These are phyloP conservation scores for Trialeurodes vaporariorum DNA, from an alignment of 1,140 invertebrate species.

Conservation along the genomic window DNA sequence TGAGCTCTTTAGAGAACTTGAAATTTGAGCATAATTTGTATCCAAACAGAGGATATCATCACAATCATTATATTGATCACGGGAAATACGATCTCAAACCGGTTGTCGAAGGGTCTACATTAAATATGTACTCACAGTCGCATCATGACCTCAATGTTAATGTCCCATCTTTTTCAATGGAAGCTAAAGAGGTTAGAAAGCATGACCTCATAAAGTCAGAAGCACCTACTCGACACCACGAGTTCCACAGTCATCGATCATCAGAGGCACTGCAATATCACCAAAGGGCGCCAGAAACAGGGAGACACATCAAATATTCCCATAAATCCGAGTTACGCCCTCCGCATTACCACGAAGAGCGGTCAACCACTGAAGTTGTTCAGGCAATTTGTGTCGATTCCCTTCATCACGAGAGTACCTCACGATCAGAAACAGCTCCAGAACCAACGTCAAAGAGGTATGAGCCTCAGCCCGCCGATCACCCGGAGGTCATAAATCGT, in stretches of 20 bases:
- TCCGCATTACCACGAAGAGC: not conserved
- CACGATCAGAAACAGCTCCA: constrained; percentile 30
- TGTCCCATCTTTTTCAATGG: not conserved
- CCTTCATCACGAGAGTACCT: constrained; percentile 25
- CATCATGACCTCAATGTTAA: not conserved
- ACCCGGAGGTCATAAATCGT: constrained; percentile 31
- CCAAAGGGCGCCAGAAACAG: not conserved
- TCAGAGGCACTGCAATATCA: not conserved
- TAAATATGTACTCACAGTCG: not conserved
- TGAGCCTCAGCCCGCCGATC: constrained; percentile 38
- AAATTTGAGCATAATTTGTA: not conserved
- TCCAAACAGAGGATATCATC: not conserved
- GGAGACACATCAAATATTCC: not conserved
- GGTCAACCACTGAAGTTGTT: constrained; percentile 28
- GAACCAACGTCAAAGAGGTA: constrained; percentile 36
- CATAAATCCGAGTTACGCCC: not conserved
- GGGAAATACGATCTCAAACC: not conserved
- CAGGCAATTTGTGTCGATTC: constrained; percentile 33
- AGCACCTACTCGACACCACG: not conserved
- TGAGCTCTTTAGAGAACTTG: not conserved
- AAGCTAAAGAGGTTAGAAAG: not conserved
- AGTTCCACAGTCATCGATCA: not conserved
- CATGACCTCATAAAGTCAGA: not conserved
- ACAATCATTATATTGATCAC: not conserved
- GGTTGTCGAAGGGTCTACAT: not conserved